phyloP scores from a whole-genome alignment of 2,113 vertebrate genomes.

The Chroicocephalus ridibundus region DNA sequence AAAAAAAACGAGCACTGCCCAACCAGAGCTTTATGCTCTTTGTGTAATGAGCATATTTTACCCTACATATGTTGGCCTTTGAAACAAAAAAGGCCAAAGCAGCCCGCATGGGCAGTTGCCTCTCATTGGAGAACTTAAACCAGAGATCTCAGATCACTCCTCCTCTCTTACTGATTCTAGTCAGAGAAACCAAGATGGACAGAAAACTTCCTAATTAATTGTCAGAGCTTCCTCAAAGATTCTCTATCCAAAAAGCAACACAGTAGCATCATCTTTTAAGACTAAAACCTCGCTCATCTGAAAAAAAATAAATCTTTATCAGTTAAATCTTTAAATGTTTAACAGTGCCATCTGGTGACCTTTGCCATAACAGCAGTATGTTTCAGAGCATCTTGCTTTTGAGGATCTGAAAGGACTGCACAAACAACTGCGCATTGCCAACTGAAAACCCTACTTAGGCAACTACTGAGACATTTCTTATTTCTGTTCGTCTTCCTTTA shows the following conservation, averaged over 20 bases:
- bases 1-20: not conserved
- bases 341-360: constrained; percentile 67
- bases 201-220: not conserved
- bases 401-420: not conserved
- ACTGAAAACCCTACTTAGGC: not conserved
- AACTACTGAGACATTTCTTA: fast-evolving
- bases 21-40: not conserved
- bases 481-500: not conserved
- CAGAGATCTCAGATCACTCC: not conserved
- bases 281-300: not conserved
- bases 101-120: not conserved
- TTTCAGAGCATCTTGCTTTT: not conserved
- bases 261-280: not conserved
- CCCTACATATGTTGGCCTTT: not conserved
- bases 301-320: not conserved
- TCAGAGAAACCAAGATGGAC: not conserved
- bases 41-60: fast-evolving
- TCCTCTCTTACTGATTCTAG: not conserved
- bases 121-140: not conserved
- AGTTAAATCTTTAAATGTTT: constrained; percentile 38
- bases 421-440: fast-evolving
- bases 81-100: not conserved
- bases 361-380: constrained; percentile 33
- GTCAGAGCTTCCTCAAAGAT: not conserved
- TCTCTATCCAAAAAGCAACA: not conserved